Evolutionary conservation across 2,113 vertebrate genomes (phyloP), one percentile per base, ranked within the genome.

Genomic region (Callospermophilus lateralis): DNA sequence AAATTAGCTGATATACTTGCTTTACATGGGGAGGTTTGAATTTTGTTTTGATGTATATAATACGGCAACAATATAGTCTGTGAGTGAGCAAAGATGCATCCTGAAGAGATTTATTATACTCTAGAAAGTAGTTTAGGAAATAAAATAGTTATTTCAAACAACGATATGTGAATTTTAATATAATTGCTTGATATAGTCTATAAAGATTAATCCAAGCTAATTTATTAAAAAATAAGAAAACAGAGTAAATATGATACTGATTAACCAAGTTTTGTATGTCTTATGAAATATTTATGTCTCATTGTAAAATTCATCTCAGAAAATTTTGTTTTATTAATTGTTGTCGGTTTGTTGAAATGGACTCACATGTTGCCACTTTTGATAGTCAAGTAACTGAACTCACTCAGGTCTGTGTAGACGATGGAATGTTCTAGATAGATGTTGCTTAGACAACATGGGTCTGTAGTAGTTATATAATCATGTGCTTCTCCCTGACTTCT

Each of bases 11-110:
- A 51, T 80, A 92, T 68, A 85, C 94, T 97, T 86, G 53, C 78
- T 97, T 97, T 67, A 84, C 10, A 63, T 97, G 96, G 93, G 97
- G 51, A 97, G 15, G 58, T 90, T 32, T 93, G 93, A 30, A 78
- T 97, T 97, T 98, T 28, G 13, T 80, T 96, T 98, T 97, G 89
- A 97, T 97, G 81, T 92, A 28, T 94, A 88, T 22, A 65, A 74
- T 80, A 84, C 24, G 96, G 90, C 78, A 90, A 34, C 81, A 92
- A 85, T 58, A 91, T 15, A 3, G 10, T 74, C 1, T 20, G 63
- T 76, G 58, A 85, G 34, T 81, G 32, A 98, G 74, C 39, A 95
- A 55, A 96, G 92, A 87, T 95, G 24, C 39, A 93, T 6, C 74
- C 87, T 96, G 76, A 91, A 88, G 90, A 81, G 67, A 97, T 98